Evolutionary conservation across 2,113 vertebrate genomes (phyloP), one percentile per base, ranked within the genome.

Genomic region (Henicopernis longicauda): DNA sequence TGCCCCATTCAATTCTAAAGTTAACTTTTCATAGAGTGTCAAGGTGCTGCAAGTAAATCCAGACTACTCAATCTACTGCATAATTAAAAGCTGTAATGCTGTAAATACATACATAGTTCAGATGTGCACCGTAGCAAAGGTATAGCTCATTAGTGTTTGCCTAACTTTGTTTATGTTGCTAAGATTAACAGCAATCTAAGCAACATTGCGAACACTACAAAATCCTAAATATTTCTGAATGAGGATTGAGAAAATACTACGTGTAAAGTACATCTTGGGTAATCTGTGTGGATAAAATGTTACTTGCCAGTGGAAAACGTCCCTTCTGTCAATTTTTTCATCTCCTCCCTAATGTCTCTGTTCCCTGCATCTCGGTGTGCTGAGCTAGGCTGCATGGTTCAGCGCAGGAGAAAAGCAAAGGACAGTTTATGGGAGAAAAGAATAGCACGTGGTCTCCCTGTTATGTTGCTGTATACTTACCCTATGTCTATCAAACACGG

Each of bases 1-100:
- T 59, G 81, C 54, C 40, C 26, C 22, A 5, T 71, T 87, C 40
- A 72, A 1, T 89, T 90, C 83, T 86, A 7, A 92, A 97, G 88
- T 78, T 92, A 90, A 31, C 40, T 95, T 95, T 82, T 82, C 84
- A 86, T 3, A 29, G 40, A 86, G 45, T 83, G 42, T 74, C 58
- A 70, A 65, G 83, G 49, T 77, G 19, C 50, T 93, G 54, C 13
- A 25, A 26, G 40, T 73, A 61, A 90, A 80, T 78, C 13, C 38
- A 59, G 74, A 45, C n/a, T 54, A 31, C 22, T 57, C 21, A 38
- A 1, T 70, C 76, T 73, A 45, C 45, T 19, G 20, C 49, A 34
- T 55, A 62, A 58, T 38, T 57, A 57, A 59, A n/a, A 86, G 27
- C 63, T 90, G 45, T 58, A 71, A 44, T 47, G 31, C 55, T 86